Evolutionary conservation across 2,888 invertebrate genomes (phyloP).

Genomic region (Hyposoter dolosus): DNA sequence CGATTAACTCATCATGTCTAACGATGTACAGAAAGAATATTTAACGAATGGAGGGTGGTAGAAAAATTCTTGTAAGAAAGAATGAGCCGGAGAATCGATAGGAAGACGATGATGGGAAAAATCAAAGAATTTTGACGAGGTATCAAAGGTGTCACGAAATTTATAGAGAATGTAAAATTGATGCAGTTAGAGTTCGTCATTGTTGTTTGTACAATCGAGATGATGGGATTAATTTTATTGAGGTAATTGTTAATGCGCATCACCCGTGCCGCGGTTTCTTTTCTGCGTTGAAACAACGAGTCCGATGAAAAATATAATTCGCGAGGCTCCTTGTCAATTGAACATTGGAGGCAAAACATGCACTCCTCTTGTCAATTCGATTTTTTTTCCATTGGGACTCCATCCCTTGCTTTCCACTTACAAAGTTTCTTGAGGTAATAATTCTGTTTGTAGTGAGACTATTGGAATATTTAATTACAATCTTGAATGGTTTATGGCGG

Average conservation of each 20-base stretch:
- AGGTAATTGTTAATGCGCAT: no score
- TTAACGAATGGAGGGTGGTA: neutral
- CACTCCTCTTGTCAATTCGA: neutral
- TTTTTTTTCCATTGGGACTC: neutral
- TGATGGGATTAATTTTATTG: neutral
- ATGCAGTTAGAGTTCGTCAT: no score
- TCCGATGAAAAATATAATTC: neutral
- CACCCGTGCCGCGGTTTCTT: neutral
- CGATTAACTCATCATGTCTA: neutral
- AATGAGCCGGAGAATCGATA: neutral
- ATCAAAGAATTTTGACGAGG: no score
- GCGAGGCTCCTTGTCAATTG: neutral
- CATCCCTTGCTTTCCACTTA: neutral
- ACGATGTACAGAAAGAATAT: constrained; percentile 6
- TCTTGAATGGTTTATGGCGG: neutral
- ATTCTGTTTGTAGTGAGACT: constrained; percentile 8
- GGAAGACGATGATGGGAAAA: neutral
- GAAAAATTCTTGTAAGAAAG: neutral
- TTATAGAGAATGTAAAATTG: no score
- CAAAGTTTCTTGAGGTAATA: neutral
- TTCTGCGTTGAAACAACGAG: neutral
- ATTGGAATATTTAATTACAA: neutral
- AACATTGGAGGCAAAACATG: neutral
- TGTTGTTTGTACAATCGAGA: neutral
- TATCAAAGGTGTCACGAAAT: no score